Percentiles rank a stretch among this genome's conserved stretches.
These are phyloP conservation scores for Lepidonotus clava DNA, from an alignment of 2,888 invertebrate species.

Conservation along the genomic window DNA sequence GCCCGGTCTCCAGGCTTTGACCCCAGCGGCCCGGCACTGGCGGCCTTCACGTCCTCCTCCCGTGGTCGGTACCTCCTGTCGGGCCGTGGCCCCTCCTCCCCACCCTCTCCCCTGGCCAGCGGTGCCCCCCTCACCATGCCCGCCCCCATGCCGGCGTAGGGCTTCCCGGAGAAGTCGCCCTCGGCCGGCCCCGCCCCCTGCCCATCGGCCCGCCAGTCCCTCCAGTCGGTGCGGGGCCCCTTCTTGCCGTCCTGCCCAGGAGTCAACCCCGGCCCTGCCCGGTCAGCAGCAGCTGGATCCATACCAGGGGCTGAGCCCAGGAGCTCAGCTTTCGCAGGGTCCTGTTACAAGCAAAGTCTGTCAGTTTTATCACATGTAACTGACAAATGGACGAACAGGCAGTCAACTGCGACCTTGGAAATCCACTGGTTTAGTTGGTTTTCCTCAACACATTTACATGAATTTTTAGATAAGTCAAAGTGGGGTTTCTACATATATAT, in stretches of 20 bases:
- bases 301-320: neutral
- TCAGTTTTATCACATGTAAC: neutral
- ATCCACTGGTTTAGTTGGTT: too few species aligned
- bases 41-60: constrained; percentile 10
- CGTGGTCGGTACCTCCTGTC: constrained; percentile 3
- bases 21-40: constrained; percentile 10
- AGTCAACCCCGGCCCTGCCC: constrained; percentile 32
- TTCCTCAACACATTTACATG: too few species aligned
- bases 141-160: constrained; percentile 30
- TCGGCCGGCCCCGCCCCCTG: neutral
- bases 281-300: constrained; percentile 11
- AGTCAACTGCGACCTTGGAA: neutral
- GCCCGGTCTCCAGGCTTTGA: constrained; percentile 14
- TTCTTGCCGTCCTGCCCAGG: constrained; percentile 18
- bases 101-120: constrained; percentile 20
- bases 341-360: constrained; percentile 17
- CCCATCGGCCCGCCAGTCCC: constrained; percentile 19
- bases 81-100: neutral
- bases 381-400: too few species aligned
- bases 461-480: too few species aligned
- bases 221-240: constrained; percentile 26
- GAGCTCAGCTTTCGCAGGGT: neutral
- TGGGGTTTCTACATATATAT: too few species aligned
- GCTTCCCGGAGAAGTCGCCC: constrained; percentile 20
- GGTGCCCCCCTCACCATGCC: constrained; percentile 4